These are phyloP conservation scores for Phocides pigmalion DNA, from an alignment of 1,140 invertebrate genomes.

Conservation along the genomic window DNA sequence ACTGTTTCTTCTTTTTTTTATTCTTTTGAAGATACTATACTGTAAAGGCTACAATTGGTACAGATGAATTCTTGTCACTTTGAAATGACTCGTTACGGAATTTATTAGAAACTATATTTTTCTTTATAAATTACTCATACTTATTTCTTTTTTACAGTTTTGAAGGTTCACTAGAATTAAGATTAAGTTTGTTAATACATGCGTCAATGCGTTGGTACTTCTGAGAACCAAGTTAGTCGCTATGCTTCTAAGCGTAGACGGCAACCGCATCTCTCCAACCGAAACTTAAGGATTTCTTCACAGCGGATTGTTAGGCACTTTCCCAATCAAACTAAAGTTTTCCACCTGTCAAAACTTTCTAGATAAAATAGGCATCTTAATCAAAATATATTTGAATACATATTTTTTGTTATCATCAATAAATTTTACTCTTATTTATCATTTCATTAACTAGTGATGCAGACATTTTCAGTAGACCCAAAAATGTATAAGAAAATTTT, in stretches of 20 bases:
- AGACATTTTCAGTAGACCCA: not conserved
- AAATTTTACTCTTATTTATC: not conserved
- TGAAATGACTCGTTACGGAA: not conserved
- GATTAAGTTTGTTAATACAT: too few relatives aligned
- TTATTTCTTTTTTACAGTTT: not conserved
- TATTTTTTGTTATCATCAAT: too few relatives aligned
- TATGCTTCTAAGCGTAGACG: too few relatives aligned
- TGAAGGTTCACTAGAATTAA: too few relatives aligned
- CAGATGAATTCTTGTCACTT: conserved; percentile 14
- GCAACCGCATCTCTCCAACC: too few relatives aligned
- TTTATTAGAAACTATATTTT: not conserved
- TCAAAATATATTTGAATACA: too few relatives aligned
- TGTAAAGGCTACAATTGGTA: conserved; percentile 22
- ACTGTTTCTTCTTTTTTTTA: not conserved
- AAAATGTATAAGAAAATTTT: not conserved
- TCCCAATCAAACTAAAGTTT: too few relatives aligned
- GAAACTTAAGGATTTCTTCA: too few relatives aligned
- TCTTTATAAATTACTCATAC: not conserved
- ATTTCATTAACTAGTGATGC: not conserved
- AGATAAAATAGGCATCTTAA: not conserved
- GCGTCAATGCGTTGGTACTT: too few relatives aligned
- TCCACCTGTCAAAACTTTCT: too few relatives aligned
- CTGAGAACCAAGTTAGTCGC: too few relatives aligned
- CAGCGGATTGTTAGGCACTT: too few relatives aligned
- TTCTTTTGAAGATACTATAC: not conserved